Evolutionary conservation across 1,140 invertebrate species (phyloP), one percentile per base, ranked within the genome.

Genomic region (Drosophila pectinifera): DNA sequence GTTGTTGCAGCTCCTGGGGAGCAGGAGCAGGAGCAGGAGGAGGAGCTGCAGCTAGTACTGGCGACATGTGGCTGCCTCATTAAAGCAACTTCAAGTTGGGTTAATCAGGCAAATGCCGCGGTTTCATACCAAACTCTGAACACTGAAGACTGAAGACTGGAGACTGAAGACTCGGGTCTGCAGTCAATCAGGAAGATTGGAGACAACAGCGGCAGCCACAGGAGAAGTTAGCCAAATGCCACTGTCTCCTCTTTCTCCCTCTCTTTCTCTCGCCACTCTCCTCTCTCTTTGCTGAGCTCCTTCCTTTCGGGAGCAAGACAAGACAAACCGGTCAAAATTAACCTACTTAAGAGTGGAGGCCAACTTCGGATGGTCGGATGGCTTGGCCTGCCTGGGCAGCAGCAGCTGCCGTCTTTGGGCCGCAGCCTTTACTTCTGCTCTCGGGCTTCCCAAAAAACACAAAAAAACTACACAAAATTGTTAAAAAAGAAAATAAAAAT

Each of bases 311-410:
- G 69, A 62, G 64, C 73, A 65, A 72, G 20, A 65, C 64, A 88
- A 88, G 14, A 75, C 76, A 88, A 88, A 88, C 84, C 84, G 84
- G 84, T 88, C 80, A 88, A 88, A 88, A 88, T 89, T 88, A 88
- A 88, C 84, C 84, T 88, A 88, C 84, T 88, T 88, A 89, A 63
- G 49, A 54, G 38, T 67, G 61, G 72, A 74, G 41, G 55, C 73
- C 55, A 57, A 70, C 79, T 58, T 53, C 26, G 49, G 53, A 63
- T 53, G 64, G 53, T 53, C 26, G 49, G 53, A 63, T 53, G 64
- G 53, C 45, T 68, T 65, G 61, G 61, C 64, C 61, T 39, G 58
- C 63, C 72, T 11, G 46, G 14, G 36, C 36, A 31, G 28, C 36
- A 38, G 36, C 49, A 51, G 48, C 48, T 10, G 11, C 80, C 70